These are phyloP conservation scores for Bombus pyrosoma DNA, from an alignment of 1,140 invertebrate species.

Conservation along the genomic window DNA sequence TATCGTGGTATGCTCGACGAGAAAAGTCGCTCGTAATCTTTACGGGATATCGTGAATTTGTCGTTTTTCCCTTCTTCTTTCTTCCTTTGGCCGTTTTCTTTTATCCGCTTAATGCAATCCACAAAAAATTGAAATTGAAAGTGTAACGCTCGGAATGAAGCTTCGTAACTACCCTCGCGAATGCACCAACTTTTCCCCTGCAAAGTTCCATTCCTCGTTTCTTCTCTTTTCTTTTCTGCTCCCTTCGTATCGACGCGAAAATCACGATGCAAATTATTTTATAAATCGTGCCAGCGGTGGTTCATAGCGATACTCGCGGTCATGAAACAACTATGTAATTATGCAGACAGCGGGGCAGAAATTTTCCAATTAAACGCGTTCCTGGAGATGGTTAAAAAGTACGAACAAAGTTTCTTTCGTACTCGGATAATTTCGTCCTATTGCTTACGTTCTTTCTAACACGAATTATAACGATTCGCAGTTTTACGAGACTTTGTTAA, in stretches of 20 bases:
- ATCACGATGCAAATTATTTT: too few species aligned
- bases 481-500: background rate
- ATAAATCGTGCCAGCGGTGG: too few species aligned
- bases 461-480: background rate
- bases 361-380: too few species aligned
- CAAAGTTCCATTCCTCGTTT: too few species aligned
- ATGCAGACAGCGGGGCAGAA: too few species aligned
- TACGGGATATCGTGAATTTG: slow-evolving; percentile 32
- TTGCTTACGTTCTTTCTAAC: too few species aligned
- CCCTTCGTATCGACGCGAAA: too few species aligned
- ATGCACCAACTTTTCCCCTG: background rate
- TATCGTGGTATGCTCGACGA: slow-evolving; percentile 36
- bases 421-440: background rate
- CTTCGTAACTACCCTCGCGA: too few species aligned
- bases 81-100: background rate
- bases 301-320: too few species aligned
- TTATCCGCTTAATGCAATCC: background rate
- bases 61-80: background rate
- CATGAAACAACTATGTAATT: too few species aligned
- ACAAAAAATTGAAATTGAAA: slow-evolving; percentile 6
- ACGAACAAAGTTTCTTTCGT: too few species aligned
- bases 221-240: background rate
- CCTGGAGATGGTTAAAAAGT: too few species aligned
- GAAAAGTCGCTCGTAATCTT: slow-evolving; percentile 45
- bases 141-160: background rate